phyloP scores from a whole-genome alignment of 2,113 vertebrate genomes.

The Pseudorasbora parva region DNA sequence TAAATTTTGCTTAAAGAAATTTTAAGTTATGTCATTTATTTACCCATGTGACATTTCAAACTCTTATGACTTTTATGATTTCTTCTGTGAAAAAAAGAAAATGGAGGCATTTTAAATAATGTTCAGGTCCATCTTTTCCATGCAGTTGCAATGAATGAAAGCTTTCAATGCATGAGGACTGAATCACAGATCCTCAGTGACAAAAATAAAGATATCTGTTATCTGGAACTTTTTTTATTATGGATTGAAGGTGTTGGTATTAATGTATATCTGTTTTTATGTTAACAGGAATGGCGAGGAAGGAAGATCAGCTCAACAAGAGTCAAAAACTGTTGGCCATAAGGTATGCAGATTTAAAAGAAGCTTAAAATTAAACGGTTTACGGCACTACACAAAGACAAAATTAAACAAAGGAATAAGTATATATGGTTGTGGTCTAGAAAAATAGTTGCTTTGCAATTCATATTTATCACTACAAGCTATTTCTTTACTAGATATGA shows the following conservation, averaged over 20 bases:
- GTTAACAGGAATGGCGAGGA: constrained; percentile 86
- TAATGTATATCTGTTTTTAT: background rate
- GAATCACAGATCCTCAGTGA: background rate
- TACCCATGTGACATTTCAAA: background rate
- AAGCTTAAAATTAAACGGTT: background rate
- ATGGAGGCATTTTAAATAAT: background rate
- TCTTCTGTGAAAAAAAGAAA: background rate
- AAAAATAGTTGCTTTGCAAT: background rate
- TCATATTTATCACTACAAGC: background rate
- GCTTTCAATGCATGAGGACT: background rate
- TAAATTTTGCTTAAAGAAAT: background rate
- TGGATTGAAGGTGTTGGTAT: background rate
- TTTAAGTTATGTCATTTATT: background rate
- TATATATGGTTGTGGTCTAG: background rate
- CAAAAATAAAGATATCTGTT: background rate
- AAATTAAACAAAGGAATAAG: background rate
- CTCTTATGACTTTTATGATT: background rate
- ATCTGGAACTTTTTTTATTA: background rate
- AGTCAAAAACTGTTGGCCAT: constrained; percentile 89
- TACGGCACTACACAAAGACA: background rate
- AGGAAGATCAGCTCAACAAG: constrained; percentile 87
- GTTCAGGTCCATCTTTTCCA: background rate
- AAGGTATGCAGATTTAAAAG: constrained; percentile 75
- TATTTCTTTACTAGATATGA: background rate
- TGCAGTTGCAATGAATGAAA: background rate